phyloP scores from a whole-genome alignment of 92 coral and sea anemone genomes.

The Porites lobata region DNA sequence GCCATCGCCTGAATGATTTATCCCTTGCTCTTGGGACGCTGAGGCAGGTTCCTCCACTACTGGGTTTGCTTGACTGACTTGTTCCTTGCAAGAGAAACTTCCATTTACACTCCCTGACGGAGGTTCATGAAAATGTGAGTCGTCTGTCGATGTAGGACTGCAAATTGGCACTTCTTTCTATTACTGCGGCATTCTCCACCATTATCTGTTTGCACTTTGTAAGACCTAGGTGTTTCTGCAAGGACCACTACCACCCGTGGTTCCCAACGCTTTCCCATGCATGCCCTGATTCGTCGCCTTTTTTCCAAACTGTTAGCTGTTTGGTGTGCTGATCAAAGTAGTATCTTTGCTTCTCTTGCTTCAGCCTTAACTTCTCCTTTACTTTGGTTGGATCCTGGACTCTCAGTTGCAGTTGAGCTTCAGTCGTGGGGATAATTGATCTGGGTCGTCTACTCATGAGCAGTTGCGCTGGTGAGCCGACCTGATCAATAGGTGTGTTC shows the following conservation, averaged over 20 bases:
- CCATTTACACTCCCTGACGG: no score
- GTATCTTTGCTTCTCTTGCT: constrained; percentile 30
- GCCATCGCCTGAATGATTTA: no score
- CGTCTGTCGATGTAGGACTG: no score
- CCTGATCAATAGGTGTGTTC: constrained; percentile 50
- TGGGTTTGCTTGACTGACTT: no score
- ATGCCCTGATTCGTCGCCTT: constrained; percentile 13
- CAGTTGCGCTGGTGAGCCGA: constrained; percentile 50
- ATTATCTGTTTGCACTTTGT: neutral
- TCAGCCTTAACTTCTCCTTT: constrained; percentile 21
- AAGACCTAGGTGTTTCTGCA: neutral
- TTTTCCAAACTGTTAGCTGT: neutral
- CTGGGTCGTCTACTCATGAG: constrained; percentile 59
- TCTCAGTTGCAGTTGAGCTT: constrained; percentile 9
- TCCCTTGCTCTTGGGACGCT: no score
- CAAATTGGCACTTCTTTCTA: neutral
- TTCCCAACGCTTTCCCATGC: neutral
- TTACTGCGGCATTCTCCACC: no score
- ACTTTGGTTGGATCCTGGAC: constrained; percentile 33
- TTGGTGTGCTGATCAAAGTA: constrained; percentile 38
- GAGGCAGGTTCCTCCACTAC: no score
- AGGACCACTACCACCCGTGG: neutral
- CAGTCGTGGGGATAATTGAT: constrained; percentile 44
- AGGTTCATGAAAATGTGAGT: no score
- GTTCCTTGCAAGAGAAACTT: no score